phyloP scores from a whole-genome alignment of 92 coral and sea anemone genomes.

The Palythoa caribaeorum region DNA sequence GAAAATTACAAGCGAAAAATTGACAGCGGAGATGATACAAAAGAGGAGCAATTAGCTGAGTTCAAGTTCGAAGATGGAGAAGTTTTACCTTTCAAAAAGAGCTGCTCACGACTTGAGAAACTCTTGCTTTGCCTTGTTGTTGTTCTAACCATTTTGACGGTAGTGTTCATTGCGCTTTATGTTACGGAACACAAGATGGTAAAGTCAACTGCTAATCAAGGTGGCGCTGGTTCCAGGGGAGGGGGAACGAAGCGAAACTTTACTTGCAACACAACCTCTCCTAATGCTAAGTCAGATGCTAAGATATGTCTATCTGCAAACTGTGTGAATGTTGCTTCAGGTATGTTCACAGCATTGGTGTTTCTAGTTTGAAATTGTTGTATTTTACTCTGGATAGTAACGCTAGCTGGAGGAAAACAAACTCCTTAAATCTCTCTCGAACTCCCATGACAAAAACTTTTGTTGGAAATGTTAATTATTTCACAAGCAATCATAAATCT shows the following conservation, averaged over 20 bases:
- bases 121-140: slow-evolving; percentile 38
- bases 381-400: too few relatives aligned
- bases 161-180: slow-evolving; percentile 57
- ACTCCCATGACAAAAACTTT: too few relatives aligned
- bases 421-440: too few relatives aligned
- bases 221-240: not conserved
- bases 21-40: slow-evolving; percentile 39
- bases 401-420: too few relatives aligned
- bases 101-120: slow-evolving; percentile 58
- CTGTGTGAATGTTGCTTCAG: slow-evolving; percentile 37
- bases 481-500: too few relatives aligned
- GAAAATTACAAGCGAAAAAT: slow-evolving; percentile 52
- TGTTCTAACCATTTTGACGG: slow-evolving; percentile 39
- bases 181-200: not conserved
- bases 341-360: not conserved
- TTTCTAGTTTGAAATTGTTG: not conserved
- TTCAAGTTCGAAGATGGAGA: slow-evolving; percentile 18
- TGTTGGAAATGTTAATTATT: too few relatives aligned
- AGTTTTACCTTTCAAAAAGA: not conserved
- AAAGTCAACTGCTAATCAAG: too few relatives aligned
- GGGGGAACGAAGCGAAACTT: not conserved
- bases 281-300: not conserved
- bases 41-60: not conserved
- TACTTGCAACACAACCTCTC: slow-evolving; percentile 8
- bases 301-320: not conserved